phyloP scores from a whole-genome alignment of 2,888 invertebrate genomes.

The Vanessa cardui region DNA sequence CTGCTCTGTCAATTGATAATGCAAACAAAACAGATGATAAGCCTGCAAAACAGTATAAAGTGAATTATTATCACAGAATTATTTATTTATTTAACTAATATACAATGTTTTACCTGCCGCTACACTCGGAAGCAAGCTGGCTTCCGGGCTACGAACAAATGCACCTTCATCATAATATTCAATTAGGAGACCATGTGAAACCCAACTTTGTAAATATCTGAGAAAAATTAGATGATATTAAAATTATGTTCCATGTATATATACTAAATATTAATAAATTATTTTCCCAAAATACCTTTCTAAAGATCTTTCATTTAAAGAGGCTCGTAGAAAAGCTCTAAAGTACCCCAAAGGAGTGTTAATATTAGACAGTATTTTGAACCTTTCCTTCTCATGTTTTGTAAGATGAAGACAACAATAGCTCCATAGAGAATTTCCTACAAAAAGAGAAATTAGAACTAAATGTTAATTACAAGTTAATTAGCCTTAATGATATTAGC shows the following conservation, averaged over 20 bases:
- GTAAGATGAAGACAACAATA: constrained; percentile 91
- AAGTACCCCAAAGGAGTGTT: constrained; percentile 88
- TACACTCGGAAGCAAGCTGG: constrained; percentile 91
- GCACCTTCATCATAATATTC: constrained; percentile 94
- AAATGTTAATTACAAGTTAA: not conserved
- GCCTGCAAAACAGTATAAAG: constrained; percentile 76
- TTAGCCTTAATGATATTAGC: not conserved
- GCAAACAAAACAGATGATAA: constrained; percentile 96
- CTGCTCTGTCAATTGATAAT: constrained; percentile 93
- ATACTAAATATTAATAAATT: not conserved
- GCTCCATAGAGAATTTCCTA: constrained; percentile 88
- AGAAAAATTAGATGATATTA: constrained; percentile 10
- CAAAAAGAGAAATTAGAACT: constrained; percentile 10
- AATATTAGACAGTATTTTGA: constrained; percentile 83
- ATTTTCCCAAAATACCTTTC: constrained; percentile 79
- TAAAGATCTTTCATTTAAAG: constrained; percentile 95
- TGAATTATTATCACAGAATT: constrained; percentile 25
- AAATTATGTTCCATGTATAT: not conserved
- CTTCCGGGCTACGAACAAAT: constrained; percentile 90
- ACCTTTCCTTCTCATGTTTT: constrained; percentile 94
- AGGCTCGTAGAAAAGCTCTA: constrained; percentile 93
- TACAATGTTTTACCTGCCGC: constrained; percentile 86
- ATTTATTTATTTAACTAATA: constrained; percentile 18
- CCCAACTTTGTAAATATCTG: constrained; percentile 88
- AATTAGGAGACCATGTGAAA: constrained; percentile 85